Evolutionary conservation across 1,140 invertebrate species (phyloP).

Genomic region (Phocides pigmalion): DNA sequence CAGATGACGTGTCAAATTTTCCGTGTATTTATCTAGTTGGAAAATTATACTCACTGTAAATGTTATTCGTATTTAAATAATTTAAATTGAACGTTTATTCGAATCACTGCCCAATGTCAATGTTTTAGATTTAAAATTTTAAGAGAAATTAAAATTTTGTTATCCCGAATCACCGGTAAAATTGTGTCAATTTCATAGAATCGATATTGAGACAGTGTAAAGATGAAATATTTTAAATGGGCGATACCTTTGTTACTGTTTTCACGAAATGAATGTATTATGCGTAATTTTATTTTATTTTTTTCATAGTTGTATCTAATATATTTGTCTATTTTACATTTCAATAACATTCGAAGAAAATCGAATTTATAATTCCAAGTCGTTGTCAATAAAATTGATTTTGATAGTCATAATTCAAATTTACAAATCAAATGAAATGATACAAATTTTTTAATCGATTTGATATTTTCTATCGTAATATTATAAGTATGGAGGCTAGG

Average conservation of each 20-base stretch:
- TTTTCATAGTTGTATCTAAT: not conserved
- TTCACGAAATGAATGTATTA: not conserved
- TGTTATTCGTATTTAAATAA: slow-evolving; percentile 16
- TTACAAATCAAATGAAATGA: not conserved
- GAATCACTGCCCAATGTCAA: slow-evolving; percentile 17
- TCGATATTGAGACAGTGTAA: not conserved
- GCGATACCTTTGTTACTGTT: not conserved
- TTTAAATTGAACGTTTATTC: slow-evolving; percentile 15
- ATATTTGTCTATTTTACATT: not conserved
- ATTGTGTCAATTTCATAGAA: slow-evolving; percentile 13
- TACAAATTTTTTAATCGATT: too few species aligned
- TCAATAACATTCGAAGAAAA: not conserved
- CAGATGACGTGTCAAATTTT: slow-evolving; percentile 38
- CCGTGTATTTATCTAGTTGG: slow-evolving; percentile 23
- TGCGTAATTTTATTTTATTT: not conserved
- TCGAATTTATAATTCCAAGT: not conserved
- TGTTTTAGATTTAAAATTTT: not conserved
- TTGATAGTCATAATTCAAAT: too few species aligned
- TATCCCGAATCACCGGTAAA: not conserved
- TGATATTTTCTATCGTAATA: too few species aligned
- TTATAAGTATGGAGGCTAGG: too few species aligned
- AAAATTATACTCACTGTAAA: slow-evolving; percentile 17
- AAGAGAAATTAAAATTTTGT: not conserved
- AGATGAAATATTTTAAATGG: slow-evolving; percentile 2
- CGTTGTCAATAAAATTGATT: not conserved